These are phyloP conservation scores for Channa argus DNA, from an alignment of 2,113 vertebrate species.

Conservation along the genomic window DNA sequence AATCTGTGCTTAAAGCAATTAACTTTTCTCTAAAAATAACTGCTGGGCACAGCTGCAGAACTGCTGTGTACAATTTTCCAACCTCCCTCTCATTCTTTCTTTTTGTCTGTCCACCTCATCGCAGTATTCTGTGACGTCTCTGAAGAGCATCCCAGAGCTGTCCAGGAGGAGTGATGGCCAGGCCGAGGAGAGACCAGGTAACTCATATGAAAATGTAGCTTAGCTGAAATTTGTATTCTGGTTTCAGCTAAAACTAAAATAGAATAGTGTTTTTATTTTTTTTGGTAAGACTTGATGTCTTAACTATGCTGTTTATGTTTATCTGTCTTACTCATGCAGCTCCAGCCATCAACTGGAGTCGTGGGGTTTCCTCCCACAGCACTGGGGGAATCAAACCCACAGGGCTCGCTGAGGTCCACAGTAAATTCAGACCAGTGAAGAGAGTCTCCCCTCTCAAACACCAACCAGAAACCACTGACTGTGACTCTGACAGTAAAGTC, in stretches of 20 bases:
- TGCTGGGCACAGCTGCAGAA: neutral
- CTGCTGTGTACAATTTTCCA: neutral
- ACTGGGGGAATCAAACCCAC: constrained; percentile 90
- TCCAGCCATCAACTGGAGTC: constrained; percentile 91
- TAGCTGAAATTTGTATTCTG: too few relatives aligned
- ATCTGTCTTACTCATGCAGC: constrained; percentile 75
- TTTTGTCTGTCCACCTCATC: neutral
- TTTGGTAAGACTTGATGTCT: too few relatives aligned
- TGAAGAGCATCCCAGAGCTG: constrained; percentile 96
- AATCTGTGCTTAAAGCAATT: constrained; percentile 5
- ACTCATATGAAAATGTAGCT: neutral
- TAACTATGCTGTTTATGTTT: neutral
- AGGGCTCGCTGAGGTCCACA: constrained; percentile 92
- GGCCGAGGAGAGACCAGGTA: constrained; percentile 93
- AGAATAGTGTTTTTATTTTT: too few relatives aligned
- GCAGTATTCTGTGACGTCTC: constrained; percentile 93
- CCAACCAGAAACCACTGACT: constrained; percentile 92
- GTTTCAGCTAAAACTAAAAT: too few relatives aligned
- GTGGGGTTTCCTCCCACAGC: constrained; percentile 86
- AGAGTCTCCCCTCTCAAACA: constrained; percentile 96
- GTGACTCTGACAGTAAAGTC: constrained; percentile 86
- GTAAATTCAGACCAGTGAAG: constrained; percentile 97
- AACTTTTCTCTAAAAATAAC: constrained; percentile 42
- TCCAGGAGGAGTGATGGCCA: constrained; percentile 91
- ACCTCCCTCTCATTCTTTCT: neutral